A percentile compares a stretch with the other conserved stretches of the same genome.
phyloP scores from a whole-genome alignment of 2,888 invertebrate genomes.

The Lissocephala sabroskyi region DNA sequence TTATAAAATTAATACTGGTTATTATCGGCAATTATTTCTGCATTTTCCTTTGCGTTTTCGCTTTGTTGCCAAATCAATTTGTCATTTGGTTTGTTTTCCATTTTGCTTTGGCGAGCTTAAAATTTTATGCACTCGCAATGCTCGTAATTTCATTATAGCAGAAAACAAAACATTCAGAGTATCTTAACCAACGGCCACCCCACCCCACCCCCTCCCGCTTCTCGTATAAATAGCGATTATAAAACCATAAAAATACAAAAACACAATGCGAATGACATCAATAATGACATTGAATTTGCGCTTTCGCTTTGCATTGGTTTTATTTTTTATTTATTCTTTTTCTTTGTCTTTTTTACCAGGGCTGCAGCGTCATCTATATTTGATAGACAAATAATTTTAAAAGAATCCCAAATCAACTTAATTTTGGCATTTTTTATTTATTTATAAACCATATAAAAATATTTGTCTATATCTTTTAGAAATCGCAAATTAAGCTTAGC shows the following conservation, averaged over 20 bases:
- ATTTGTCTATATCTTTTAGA: slow-evolving; percentile 20
- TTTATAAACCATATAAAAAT: slow-evolving; percentile 13
- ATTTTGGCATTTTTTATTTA: too few relatives aligned
- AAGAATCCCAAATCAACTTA: too few relatives aligned
- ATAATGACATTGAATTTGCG: slow-evolving; percentile 57
- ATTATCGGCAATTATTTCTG: too few relatives aligned
- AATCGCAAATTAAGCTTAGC: too few relatives aligned
- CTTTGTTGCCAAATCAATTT: too few relatives aligned
- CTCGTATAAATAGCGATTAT: slow-evolving; percentile 20
- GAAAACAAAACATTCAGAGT: slow-evolving; percentile 4
- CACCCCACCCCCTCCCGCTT: slow-evolving; percentile 1
- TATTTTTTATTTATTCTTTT: slow-evolving; percentile 9
- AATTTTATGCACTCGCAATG: slow-evolving; percentile 11
- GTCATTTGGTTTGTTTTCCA: too few relatives aligned
- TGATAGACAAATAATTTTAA: too few relatives aligned
- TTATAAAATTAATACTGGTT: too few relatives aligned
- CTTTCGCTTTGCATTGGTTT: slow-evolving; percentile 8
- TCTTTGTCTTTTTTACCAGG: slow-evolving; percentile 6
- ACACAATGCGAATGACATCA: slow-evolving; percentile 54
- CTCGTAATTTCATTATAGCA: slow-evolving; percentile 43
- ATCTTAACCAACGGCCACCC: background rate
- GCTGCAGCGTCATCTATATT: too few relatives aligned
- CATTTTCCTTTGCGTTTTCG: too few relatives aligned
- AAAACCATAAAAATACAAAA: slow-evolving; percentile 50
- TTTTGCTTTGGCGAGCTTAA: too few relatives aligned